Evolutionary conservation across 2,888 invertebrate genomes (phyloP), one percentile per base, ranked within the genome.

Genomic region (Dolichopus griseipennis): DNA sequence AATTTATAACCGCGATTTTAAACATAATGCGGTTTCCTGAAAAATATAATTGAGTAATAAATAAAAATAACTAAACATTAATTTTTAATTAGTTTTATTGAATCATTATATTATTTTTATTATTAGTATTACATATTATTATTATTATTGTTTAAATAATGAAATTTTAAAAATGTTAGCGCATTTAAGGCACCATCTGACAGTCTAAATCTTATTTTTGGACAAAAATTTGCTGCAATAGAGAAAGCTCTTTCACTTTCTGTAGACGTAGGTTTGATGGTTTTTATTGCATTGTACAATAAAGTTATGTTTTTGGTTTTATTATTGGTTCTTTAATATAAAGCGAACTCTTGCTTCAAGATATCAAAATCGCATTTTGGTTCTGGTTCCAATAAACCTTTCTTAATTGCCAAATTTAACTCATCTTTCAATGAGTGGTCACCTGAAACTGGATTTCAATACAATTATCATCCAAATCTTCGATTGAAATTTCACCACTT

Each of bases 321-420:
- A 62, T 62, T 62, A 62, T 62, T 62, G 10, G 62, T 62, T 62
- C 62, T 62, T 62, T 62, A 20, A 20, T 21, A 62, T 21, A 62
- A 62, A 62, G 62, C 62, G 62, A 62, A 62, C 62, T 62, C 62
- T 62, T 62, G 62, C 62, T 62, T 62, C 62, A 62, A 62, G 10
- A 21, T 7, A 62, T 62, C 62, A 62, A 62, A 62, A 62, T 62
- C 62, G 21, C 62, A 62, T 62, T 62, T 62, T 62, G 62, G 62
- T 10, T 62, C 62, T 62, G 62, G 62, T 62, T 62, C 21, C 62
- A 62, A 62, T 20, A 62, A 62, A 10, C 21, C 10, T 62, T 62
- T 62, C 62, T 62, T 5, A 62, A 62, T 62, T 62, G 62, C 62
- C 21, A 62, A 21, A 62, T 62, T 62, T n/a, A 62, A 62, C 62